Conservation (phyloP, 2,113 vertebrate genomes). For the Atherinomorus stipes region DNA sequence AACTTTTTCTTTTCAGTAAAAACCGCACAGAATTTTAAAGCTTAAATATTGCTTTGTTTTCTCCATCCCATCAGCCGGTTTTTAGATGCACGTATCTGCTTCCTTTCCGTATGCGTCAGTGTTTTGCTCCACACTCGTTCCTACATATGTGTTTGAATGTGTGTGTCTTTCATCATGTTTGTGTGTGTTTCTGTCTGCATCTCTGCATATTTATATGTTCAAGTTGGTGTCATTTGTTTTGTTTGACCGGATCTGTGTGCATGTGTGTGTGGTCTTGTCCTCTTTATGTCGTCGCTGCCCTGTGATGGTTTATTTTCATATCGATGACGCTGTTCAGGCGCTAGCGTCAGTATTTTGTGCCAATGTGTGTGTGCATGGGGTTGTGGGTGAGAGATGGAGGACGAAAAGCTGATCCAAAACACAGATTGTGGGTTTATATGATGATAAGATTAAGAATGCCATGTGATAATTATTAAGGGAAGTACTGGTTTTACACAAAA, state of each 20-base stretch:
- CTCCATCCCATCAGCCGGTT: not conserved
- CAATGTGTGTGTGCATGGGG: constrained; percentile 10
- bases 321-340: constrained; percentile 33
- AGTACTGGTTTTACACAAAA: not conserved
- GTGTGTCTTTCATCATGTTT: constrained; percentile 50
- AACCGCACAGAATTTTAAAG: not conserved
- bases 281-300: constrained; percentile 50
- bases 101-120: constrained; percentile 10
- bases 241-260: constrained; percentile 24
- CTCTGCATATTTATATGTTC: constrained; percentile 53
- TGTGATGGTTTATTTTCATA: constrained; percentile 66
- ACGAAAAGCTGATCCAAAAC: not conserved
- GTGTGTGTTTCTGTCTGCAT: constrained; percentile 58
- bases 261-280: constrained; percentile 44
- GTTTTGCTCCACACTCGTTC: constrained; percentile 11
- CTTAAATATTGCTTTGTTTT: too few species aligned
- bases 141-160: constrained; percentile 21
- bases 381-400: not conserved
- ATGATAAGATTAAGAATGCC: not conserved
- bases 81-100: not conserved
- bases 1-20: not conserved
- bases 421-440: not conserved
- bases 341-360: constrained; percentile 46
- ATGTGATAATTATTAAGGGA: constrained; percentile 6
- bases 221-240: constrained; percentile 56